Evolutionary conservation across 2,113 vertebrate genomes (phyloP).

Genomic region (Regulus satrapa): DNA sequence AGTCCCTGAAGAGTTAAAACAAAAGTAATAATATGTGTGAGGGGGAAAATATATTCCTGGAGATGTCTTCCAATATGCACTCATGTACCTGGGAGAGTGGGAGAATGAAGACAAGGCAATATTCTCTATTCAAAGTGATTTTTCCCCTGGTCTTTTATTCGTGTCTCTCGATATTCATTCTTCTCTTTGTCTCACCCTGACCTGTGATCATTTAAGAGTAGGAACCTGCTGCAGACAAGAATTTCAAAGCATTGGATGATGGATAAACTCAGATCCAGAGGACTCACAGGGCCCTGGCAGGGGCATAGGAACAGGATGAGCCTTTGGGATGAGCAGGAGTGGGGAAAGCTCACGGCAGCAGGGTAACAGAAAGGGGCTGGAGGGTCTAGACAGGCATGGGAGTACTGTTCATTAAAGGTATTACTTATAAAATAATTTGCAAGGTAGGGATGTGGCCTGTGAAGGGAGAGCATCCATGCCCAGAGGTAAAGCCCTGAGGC

Average conservation of each 20-base stretch:
- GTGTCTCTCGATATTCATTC: background rate
- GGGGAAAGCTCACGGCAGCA: background rate
- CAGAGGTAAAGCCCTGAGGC: background rate
- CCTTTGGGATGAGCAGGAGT: background rate
- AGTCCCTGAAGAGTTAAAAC: background rate
- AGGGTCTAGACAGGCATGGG: background rate
- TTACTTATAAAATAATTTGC: background rate
- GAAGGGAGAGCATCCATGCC: background rate
- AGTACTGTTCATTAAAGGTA: background rate
- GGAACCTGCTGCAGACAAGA: background rate
- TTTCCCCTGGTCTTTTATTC: background rate
- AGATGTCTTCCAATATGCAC: background rate
- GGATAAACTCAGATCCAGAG: background rate
- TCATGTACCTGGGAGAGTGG: background rate
- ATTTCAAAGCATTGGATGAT: background rate
- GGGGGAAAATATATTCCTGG: background rate
- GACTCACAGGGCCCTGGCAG: background rate
- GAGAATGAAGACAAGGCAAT: background rate
- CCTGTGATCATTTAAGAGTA: background rate
- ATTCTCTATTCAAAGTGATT: background rate
- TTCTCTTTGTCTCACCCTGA: background rate
- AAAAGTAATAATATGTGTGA: background rate
- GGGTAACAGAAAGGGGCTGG: background rate
- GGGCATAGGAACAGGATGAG: background rate
- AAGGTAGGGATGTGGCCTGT: background rate